Evolutionary conservation across 1,140 invertebrate genomes (phyloP).

Genomic region (Zaprionus ghesquierei): DNA sequence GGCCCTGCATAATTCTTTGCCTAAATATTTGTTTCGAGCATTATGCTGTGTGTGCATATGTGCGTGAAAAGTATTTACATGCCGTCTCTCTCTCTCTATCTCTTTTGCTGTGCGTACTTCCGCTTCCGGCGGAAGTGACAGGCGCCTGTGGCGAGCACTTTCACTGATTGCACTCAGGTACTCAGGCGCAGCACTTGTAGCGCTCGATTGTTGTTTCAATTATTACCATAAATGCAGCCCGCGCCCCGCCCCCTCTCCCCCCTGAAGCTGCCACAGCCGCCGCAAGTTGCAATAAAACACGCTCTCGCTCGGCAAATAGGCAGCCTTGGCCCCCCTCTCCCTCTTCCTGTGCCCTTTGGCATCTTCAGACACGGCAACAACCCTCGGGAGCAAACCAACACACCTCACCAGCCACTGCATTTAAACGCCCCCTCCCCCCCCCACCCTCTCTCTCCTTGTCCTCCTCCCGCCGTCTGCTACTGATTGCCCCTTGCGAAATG

Average conservation of each 20-base stretch:
- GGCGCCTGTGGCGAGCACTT: slow-evolving; percentile 66
- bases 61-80: slow-evolving; percentile 61
- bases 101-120: slow-evolving; percentile 37
- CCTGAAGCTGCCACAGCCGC: slow-evolving; percentile 24
- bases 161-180: slow-evolving; percentile 55
- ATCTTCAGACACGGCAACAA: background rate
- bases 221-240: slow-evolving; percentile 53
- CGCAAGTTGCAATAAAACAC: slow-evolving; percentile 46
- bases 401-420: slow-evolving; percentile 45
- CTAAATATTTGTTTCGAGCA: slow-evolving; percentile 61
- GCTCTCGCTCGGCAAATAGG: background rate
- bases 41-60: slow-evolving; percentile 72
- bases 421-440: slow-evolving; percentile 33
- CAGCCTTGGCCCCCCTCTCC: background rate
- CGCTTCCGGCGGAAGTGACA: slow-evolving; percentile 65
- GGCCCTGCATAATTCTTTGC: slow-evolving; percentile 62
- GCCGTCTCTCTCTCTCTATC: background rate
- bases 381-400: background rate
- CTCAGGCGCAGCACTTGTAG: slow-evolving; percentile 15
- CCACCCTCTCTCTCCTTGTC: background rate
- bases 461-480: slow-evolving; percentile 16
- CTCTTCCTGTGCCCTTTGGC: background rate
- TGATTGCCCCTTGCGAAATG: slow-evolving; percentile 59
- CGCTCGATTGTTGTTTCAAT: slow-evolving; percentile 57
- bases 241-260: too few relatives aligned